phyloP scores from a whole-genome alignment of 2,888 invertebrate species.

The Lysandra bellargus region DNA sequence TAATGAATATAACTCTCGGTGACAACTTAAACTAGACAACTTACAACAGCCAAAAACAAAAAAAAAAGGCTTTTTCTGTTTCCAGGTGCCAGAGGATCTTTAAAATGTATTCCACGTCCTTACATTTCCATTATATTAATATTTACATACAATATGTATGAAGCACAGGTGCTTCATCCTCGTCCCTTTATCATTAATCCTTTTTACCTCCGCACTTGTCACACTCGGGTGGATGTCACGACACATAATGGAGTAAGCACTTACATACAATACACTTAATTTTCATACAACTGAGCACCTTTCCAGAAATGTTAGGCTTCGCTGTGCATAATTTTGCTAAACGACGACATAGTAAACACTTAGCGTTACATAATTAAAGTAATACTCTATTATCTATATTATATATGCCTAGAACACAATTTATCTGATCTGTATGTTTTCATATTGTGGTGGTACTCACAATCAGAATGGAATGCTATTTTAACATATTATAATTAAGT shows the following conservation, averaged over 20 bases:
- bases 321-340: neutral
- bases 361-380: neutral
- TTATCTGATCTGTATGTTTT: no score
- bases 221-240: neutral
- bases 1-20: no score
- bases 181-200: neutral
- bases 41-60: no score
- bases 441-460: no score
- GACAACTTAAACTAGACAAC: no score
- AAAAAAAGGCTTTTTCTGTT: no score
- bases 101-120: neutral
- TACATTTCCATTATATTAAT: neutral
- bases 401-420: no score
- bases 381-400: no score
- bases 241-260: neutral
- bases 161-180: neutral
- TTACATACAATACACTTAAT: constrained; percentile 1
- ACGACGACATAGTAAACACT: neutral
- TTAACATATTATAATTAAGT: no score
- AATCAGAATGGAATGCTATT: no score
- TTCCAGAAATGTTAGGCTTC: neutral
- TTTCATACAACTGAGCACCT: neutral
- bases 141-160: constrained; percentile 1
- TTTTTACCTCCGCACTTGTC: neutral
- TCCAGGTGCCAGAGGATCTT: neutral